Conservation (phyloP, 2,113 vertebrate genomes). For the Mormyrus iriodes region DNA sequence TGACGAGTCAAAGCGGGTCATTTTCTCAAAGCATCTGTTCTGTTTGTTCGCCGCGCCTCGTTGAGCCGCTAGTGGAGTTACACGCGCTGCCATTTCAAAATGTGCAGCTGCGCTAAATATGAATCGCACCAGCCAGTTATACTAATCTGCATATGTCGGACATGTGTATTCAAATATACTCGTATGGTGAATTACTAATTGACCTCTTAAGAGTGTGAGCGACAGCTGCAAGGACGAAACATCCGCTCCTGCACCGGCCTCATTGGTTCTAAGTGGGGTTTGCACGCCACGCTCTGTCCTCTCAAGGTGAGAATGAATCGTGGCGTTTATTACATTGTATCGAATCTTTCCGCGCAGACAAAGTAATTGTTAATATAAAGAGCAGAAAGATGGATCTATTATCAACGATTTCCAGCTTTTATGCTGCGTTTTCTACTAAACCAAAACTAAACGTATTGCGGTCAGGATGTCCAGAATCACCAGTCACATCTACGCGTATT, state of each 20-base stretch:
- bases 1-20: not conserved
- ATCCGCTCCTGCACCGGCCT: not conserved
- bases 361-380: not conserved
- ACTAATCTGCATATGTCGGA: not conserved
- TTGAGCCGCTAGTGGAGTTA: not conserved
- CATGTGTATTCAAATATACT: conserved; percentile 8
- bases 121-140: conserved; percentile 2
- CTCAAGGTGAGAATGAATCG: not conserved
- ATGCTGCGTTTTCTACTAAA: not conserved
- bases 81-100: not conserved
- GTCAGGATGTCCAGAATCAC: not conserved
- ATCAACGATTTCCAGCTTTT: not conserved
- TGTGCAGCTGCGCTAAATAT: not conserved
- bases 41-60: not conserved
- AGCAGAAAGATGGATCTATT: not conserved
- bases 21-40: not conserved
- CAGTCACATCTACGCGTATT: not conserved
- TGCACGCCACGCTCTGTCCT: not conserved
- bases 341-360: not conserved
- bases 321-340: not conserved
- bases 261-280: not conserved
- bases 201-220: conserved; percentile 4
- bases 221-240: not conserved
- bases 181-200: conserved; percentile 8
- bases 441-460: not conserved